Percentiles rank a stretch among this genome's conserved stretches.
These are phyloP conservation scores for Leiothrix lutea DNA, from an alignment of 2,113 vertebrate genomes.

Conservation along the genomic window DNA sequence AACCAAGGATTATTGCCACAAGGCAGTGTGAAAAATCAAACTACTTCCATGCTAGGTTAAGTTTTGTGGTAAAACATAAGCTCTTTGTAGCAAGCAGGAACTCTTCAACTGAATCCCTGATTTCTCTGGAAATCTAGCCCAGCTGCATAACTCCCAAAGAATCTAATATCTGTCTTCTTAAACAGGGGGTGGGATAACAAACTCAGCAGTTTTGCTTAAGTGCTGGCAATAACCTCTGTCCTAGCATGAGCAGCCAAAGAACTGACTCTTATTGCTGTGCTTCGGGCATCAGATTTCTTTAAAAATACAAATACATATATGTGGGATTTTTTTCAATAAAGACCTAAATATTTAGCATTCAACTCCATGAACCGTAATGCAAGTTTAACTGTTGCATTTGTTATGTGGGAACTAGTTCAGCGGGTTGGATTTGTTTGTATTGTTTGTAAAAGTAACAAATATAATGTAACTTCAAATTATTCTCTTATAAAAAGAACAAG, in stretches of 20 bases:
- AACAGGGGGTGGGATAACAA: not conserved
- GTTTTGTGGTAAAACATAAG: not conserved
- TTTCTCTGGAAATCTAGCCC: not conserved
- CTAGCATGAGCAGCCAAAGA: not conserved
- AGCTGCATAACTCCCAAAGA: not conserved
- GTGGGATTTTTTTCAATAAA: not conserved
- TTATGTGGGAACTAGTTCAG: not conserved
- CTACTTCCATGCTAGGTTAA: not conserved
- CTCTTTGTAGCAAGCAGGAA: not conserved
- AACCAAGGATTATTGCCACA: not conserved
- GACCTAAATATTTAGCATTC: not conserved
- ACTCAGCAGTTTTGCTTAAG: not conserved
- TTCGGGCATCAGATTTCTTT: not conserved
- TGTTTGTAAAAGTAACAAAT: not conserved
- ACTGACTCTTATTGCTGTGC: not conserved
- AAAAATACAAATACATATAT: not conserved
- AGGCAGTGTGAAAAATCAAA: not conserved
- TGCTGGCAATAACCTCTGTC: not conserved
- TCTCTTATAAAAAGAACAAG: not conserved
- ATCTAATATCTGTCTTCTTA: not conserved
- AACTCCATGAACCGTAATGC: not conserved
- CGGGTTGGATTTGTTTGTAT: not conserved
- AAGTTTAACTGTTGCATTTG: not conserved
- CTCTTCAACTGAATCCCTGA: not conserved
- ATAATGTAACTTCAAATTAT: not conserved